Evolutionary conservation across 2,797 vertebrate species (phyloP).

Genomic region (Scyliorhinus canicula): DNA sequence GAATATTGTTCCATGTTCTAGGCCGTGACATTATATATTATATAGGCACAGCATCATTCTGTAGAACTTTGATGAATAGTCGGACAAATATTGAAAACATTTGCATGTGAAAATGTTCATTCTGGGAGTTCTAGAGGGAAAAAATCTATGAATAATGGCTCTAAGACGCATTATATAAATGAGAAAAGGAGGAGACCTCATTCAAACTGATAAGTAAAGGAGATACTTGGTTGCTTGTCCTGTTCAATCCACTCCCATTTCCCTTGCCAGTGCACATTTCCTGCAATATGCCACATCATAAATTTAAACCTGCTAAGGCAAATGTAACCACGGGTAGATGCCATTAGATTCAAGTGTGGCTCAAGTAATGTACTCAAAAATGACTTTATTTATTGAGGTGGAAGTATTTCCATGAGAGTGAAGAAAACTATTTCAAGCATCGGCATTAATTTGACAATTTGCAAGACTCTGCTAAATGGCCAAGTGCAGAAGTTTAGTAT

Average conservation of each 20-base stretch:
- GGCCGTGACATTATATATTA: background rate
- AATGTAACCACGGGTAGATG: background rate
- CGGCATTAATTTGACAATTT: background rate
- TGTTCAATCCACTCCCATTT: background rate
- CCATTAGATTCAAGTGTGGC: background rate
- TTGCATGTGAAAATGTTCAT: background rate
- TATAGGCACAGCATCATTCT: background rate
- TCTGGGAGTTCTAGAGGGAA: background rate
- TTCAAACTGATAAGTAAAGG: background rate
- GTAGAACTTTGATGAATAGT: background rate
- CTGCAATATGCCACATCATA: background rate
- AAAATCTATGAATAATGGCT: background rate
- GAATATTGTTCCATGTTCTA: background rate
- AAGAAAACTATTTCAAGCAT: background rate
- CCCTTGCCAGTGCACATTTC: background rate
- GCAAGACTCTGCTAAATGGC: background rate
- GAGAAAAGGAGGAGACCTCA: background rate
- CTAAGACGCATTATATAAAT: background rate
- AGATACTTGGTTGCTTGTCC: background rate
- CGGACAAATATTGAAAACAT: background rate
- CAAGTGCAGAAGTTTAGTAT: background rate
- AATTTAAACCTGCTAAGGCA: background rate
- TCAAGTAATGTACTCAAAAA: background rate
- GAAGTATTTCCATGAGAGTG: background rate
- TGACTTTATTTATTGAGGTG: background rate